A percentile compares a stretch with the other conserved stretches of the same genome.
Evolutionary conservation across 2,888 invertebrate species (phyloP).

Genomic region (Coenonympha arcania): DNA sequence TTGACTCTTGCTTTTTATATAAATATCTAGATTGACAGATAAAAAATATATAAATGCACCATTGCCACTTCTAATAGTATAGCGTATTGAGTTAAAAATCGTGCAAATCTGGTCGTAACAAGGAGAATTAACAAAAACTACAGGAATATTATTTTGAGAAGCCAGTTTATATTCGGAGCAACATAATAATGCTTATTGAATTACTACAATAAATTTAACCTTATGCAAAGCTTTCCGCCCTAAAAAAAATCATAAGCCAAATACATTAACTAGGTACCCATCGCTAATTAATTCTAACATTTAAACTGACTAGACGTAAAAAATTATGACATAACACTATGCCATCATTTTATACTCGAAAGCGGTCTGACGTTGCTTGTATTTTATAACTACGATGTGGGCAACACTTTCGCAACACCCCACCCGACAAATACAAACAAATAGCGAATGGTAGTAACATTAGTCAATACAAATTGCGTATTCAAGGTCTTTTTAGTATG

Average conservation of each 20-base stretch:
- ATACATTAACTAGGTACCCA: slow-evolving; percentile 36
- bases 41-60: no score
- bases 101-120: not conserved
- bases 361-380: slow-evolving; percentile 41
- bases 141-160: slow-evolving; percentile 10
- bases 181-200: not conserved
- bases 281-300: slow-evolving; percentile 45
- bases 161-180: slow-evolving; percentile 20
- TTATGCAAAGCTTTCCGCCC: slow-evolving; percentile 16
- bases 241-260: slow-evolving; percentile 33
- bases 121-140: not conserved
- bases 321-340: slow-evolving; percentile 44
- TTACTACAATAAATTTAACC: not conserved
- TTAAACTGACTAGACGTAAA: slow-evolving; percentile 68
- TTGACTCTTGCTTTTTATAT: no score
- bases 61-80: no score
- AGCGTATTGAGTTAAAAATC: no score
- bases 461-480: no score
- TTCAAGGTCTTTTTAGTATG: no score
- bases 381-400: slow-evolving; percentile 28
- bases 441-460: no score
- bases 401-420: not conserved
- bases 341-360: slow-evolving; percentile 53
- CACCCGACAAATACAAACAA: not conserved
- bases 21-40: no score